Base-by-base conservation (phyloP, 1,140 invertebrate species). In the Drosophila sturtevanti region DNA sequence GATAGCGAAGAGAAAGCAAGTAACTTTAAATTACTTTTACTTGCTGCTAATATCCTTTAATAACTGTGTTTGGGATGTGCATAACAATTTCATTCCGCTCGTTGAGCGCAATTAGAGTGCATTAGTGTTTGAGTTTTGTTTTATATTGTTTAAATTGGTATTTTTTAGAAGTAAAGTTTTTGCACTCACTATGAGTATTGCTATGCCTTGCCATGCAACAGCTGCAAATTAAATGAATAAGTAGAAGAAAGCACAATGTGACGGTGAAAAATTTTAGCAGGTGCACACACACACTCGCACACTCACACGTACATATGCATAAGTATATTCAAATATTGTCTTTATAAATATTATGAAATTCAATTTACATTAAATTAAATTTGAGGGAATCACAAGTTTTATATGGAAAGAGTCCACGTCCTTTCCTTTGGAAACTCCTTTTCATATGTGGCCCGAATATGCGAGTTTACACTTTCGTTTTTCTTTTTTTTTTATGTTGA, bases 41-140 rank as follows among this genome's bases (percentile, higher is more conserved):
- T 37, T 61, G 16, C 16, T 48, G 37, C 18, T 48, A 22, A 68
- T 75, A 62, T 59, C 67, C 58, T 31, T 16, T 77, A 81, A 77
- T 81, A 72, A 63, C 62, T 27, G 14, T 70, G 62, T 58, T 24
- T 27, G 56, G 66, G 51, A 37, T 18, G 54, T 56, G 16, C 54
- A 56, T 56, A 56, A 56, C 54, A 38, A 16, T 41, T 55, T 34
- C 41, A 38, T 51, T 65, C 62, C 41, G 24, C 41, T 51, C 4
- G 37, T 10, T 51, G 59, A 14, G 38, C 51, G 55, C 79, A 82
- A 82, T 82, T 78, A 78, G 37, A 70, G 51, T 63, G 66, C 75
- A 82, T 78, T 82, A 74, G 65, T 67, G 64, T 63, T 64, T 81
- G 18, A 44, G 16, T 72, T 60, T 63, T 62, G 51, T 58, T 73